These are phyloP conservation scores for Manis crassicaudata DNA, from an alignment of 2,797 vertebrate genomes.

Conservation along the genomic window DNA sequence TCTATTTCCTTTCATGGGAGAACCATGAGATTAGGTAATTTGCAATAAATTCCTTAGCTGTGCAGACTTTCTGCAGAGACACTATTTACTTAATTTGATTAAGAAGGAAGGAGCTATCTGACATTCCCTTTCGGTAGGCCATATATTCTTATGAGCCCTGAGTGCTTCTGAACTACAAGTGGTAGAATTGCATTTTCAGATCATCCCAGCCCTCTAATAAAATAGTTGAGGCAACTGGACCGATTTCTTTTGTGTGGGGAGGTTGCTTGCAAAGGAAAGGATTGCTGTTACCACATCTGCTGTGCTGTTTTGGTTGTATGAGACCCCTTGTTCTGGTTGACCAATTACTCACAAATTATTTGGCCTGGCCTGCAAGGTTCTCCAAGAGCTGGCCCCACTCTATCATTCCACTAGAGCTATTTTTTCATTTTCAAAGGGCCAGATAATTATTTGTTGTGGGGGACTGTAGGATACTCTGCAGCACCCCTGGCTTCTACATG, in stretches of 20 bases:
- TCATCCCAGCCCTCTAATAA: slow-evolving; percentile 76
- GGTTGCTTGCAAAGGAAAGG: slow-evolving; percentile 79
- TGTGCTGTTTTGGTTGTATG: neutral
- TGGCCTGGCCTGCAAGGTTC: slow-evolving; percentile 44
- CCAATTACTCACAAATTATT: slow-evolving; percentile 60
- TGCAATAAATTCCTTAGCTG: slow-evolving; percentile 83
- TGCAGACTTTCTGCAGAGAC: slow-evolving; percentile 71
- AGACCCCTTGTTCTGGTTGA: slow-evolving; percentile 67
- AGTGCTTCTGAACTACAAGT: slow-evolving; percentile 76
- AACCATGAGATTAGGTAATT: slow-evolving; percentile 79
- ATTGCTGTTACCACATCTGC: neutral
- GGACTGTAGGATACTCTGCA: neutral
- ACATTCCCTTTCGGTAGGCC: slow-evolving; percentile 69
- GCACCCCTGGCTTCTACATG: neutral
- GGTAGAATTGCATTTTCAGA: slow-evolving; percentile 78
- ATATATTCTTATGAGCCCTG: slow-evolving; percentile 76
- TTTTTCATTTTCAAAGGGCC: neutral
- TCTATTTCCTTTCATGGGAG: slow-evolving; percentile 72
- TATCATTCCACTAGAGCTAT: neutral
- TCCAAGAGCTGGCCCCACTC: neutral
- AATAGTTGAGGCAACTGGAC: slow-evolving; percentile 78
- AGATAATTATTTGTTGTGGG: neutral
- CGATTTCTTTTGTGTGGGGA: slow-evolving; percentile 80
- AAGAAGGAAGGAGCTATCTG: slow-evolving; percentile 73
- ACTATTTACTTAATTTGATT: slow-evolving; percentile 85